Base-by-base conservation (phyloP, 1,140 invertebrate species). In the Euura lappo region DNA sequence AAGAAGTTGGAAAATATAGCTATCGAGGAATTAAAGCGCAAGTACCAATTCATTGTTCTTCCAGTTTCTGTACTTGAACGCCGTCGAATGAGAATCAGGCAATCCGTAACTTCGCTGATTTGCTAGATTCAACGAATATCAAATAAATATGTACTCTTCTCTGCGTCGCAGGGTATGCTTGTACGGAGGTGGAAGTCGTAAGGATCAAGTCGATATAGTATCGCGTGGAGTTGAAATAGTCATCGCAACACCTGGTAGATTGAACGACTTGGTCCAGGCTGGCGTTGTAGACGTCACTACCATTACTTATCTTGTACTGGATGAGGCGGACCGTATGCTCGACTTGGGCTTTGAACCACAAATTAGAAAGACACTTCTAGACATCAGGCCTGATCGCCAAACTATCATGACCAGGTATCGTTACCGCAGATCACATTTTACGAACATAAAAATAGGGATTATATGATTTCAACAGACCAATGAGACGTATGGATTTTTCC, bases 261-360 rank as follows among this genome's bases (percentile, higher is more conserved):
- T 97, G 0, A 96, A 96, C 85, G 95, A 97, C 88, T 87, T 97
- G 77, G 91, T 90, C 51, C 87, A 90, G 82, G 89, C 90, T 45
- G 88, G 89, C 3, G 80, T 90, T 70, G 90, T 97, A 7, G 91
- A 95, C 81, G 87, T 97, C 1, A 90, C 89, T 13, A 90, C 92
- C 42, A 92, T 96, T 43, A 96, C 95, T 0, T 98, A 95, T 85
- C 88, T 98, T 65, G 95, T 97, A n/a, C 86, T 97, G n/a, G 96
- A 98, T 86, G 96, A 97, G 89, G 96, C 95, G 2, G 95, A 96
- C 85, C 89, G 94, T 68, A 96, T 96, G 94, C 84, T 95, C 70
- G 94, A 96, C 78, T 93, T 96, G 92, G 95, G 94, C 7, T 96
- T 96, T 84, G 95, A 96, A 81, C 94, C 94, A 81, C 95, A 97